Conservation (phyloP, 2,797 vertebrate species). For the Karalla daura region DNA sequence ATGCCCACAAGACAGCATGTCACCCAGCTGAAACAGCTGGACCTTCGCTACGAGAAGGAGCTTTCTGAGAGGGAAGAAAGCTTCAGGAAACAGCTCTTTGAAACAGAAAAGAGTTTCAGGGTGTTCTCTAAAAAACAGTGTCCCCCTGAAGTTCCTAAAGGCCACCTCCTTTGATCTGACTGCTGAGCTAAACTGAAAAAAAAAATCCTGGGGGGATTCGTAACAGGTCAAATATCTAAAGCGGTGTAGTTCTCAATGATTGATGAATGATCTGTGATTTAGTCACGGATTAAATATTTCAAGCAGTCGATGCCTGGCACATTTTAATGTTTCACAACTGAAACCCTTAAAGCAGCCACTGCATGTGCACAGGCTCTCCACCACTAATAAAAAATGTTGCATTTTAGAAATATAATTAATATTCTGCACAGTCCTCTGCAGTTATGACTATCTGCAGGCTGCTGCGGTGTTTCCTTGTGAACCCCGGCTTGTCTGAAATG, state of each 20-base stretch:
- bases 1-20: too few species aligned
- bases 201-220: neutral
- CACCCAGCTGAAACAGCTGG: too few species aligned
- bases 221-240: neutral
- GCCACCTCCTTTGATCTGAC: neutral
- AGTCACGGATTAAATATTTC: neutral
- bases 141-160: too few species aligned
- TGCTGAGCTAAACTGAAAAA: neutral
- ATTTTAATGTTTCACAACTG: constrained; percentile 1
- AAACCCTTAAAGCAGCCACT: neutral
- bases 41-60: too few species aligned
- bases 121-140: too few species aligned
- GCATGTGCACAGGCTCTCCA: neutral
- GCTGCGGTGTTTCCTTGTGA: neutral
- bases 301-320: neutral
- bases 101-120: too few species aligned
- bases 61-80: too few species aligned
- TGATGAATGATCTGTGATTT: too few species aligned
- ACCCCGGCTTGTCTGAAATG: constrained; percentile 37
- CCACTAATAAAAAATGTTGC: neutral
- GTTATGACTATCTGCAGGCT: constrained; percentile 2
- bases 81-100: too few species aligned
- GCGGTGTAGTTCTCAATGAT: too few species aligned
- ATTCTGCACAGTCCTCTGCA: constrained; percentile 22
- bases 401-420: constrained; percentile 10